phyloP scores from a whole-genome alignment of 1,140 invertebrate species.

The Lerema accius region DNA sequence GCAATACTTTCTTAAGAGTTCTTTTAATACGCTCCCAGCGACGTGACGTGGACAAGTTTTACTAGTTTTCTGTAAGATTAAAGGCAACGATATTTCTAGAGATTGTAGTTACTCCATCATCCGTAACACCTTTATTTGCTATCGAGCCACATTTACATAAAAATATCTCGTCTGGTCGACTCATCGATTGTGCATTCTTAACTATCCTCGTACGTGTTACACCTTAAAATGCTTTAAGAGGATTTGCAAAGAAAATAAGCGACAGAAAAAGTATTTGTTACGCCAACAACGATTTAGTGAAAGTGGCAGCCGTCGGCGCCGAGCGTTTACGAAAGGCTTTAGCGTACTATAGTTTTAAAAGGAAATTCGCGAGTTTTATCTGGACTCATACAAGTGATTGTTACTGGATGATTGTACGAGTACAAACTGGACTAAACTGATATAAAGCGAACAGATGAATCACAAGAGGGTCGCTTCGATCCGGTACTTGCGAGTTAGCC shows the following conservation, averaged over 20 bases:
- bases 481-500: conserved; percentile 15
- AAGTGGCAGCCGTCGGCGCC: conserved; percentile 44
- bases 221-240: conserved; percentile 21
- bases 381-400: neutral
- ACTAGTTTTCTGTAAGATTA: conserved; percentile 48
- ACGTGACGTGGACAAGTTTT: conserved; percentile 42
- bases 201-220: conserved; percentile 12
- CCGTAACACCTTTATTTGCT: conserved; percentile 11
- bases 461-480: conserved; percentile 6
- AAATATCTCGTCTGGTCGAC: conserved; percentile 18
- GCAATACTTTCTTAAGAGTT: conserved; percentile 52
- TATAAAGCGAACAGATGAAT: conserved; percentile 6
- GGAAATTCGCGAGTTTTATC: conserved; percentile 22
- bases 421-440: conserved; percentile 6
- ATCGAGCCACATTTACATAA: conserved; percentile 25
- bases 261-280: conserved; percentile 54
- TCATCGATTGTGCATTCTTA: conserved; percentile 16
- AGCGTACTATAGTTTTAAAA: conserved; percentile 39
- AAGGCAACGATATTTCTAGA: conserved; percentile 37
- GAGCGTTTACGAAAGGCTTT: conserved; percentile 46
- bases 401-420: no score
- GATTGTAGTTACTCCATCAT: conserved; percentile 25
- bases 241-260: conserved; percentile 20
- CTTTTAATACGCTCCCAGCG: conserved; percentile 37
- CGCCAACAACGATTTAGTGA: conserved; percentile 55